phyloP scores from a whole-genome alignment of 2,888 invertebrate species.

The Neuroscelio doddi region DNA sequence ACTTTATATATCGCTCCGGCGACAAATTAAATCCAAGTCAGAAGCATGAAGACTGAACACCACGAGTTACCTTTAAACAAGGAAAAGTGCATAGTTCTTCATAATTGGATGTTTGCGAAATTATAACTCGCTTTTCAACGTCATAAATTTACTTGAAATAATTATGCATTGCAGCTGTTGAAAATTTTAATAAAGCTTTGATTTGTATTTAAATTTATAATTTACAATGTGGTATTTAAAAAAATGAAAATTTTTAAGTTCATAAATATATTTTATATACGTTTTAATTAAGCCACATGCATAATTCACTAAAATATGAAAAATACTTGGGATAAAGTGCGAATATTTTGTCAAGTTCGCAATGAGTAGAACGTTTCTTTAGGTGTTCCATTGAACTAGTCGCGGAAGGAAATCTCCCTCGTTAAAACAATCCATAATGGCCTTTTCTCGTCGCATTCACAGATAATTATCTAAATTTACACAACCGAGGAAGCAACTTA shows the following conservation, averaged over 20 bases:
- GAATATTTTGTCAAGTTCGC: constrained; percentile 17
- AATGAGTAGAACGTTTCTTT: constrained; percentile 20
- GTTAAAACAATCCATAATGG: constrained; percentile 46
- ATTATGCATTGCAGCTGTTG: too few species aligned
- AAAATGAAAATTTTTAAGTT: too few species aligned
- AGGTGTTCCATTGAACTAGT: constrained; percentile 35
- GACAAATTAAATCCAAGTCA: constrained; percentile 37
- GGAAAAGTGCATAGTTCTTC: too few species aligned
- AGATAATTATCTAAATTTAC: constrained; percentile 48
- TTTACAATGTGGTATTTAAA: too few species aligned
- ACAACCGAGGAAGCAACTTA: constrained; percentile 45
- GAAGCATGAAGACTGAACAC: constrained; percentile 12
- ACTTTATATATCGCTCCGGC: constrained; percentile 26
- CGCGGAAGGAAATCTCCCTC: constrained; percentile 22
- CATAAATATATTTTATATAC: background rate
- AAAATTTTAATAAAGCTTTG: too few species aligned
- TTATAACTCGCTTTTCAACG: too few species aligned
- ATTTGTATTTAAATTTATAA: too few species aligned
- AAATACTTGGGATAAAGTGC: background rate
- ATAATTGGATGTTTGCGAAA: background rate
- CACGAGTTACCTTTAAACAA: constrained; percentile 5
- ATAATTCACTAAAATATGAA: constrained; percentile 35
- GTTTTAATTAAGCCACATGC: constrained; percentile 38
- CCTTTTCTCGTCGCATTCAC: constrained; percentile 44
- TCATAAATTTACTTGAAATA: too few species aligned